Base-by-base conservation (phyloP, 2,888 invertebrate genomes). In the Parnassius glacialis region DNA sequence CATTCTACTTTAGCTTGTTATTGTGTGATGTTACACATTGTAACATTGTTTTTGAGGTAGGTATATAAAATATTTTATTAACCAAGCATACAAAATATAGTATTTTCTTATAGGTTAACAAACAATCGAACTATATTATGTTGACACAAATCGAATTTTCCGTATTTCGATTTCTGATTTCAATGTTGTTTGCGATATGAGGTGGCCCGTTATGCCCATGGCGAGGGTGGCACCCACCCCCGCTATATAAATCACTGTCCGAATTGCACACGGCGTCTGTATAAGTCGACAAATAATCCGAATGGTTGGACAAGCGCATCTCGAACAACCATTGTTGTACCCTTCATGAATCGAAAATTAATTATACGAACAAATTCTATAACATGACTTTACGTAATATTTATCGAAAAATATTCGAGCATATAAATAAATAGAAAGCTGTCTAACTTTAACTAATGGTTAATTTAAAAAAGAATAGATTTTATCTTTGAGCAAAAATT, bases 161-260 rank as follows among this genome's bases (percentile, higher is more conserved):
- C 56, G 81, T 81, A 78, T 82, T 78, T 71, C 79, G 80, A 80
- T 85, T 84, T 80, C 81, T 84, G 87, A 90, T 90, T 90, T 90
- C 89, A 86, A 90, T 90, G 90, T 84, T 80, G 83, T 87, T 87
- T 86, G 79, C 79, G 77, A 82, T 83, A 76, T 77, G 80, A 73
- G 66, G 77, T 79, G 82, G 74, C 68, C 71, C 77, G 74, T 81
- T 76, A 74, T 79, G 77, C 74, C 84, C 84, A 81, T 80, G 71
- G 73, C 67, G 75, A 85, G 90, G 90, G 90, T 89, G 88, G 87
- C 78, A 69, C 62, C 76, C 85, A 81, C 88, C 90, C 90, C 89
- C 87, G 81, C 81, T 84, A 81, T 89, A 91, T 91, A 91, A 91
- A 91, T 90, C 90, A 90, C 87, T 90, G 90, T 90, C 90, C 87